These are phyloP conservation scores for Agrotis puta DNA, from an alignment of 2,888 invertebrate species.

Conservation along the genomic window DNA sequence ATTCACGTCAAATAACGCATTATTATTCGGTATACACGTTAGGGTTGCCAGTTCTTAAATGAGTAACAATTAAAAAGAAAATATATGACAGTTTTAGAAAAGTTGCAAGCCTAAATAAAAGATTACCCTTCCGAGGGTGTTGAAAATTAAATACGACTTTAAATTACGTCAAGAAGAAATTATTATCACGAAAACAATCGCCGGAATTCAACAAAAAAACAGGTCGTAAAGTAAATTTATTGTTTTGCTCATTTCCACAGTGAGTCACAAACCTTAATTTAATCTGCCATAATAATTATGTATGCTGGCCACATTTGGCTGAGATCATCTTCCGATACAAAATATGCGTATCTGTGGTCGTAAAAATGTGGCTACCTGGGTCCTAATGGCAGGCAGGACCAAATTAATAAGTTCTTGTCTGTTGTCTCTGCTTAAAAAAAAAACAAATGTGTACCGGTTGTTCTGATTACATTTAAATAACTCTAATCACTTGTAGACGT, in stretches of 20 bases:
- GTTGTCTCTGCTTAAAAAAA: conserved; percentile 32
- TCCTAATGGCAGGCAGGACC: conserved; percentile 42
- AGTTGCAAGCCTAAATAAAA: conserved; percentile 20
- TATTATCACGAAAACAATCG: conserved; percentile 26
- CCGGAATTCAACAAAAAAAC: conserved; percentile 41
- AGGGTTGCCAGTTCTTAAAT: conserved; percentile 48
- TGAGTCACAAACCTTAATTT: conserved; percentile 45
- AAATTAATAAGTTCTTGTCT: conserved; percentile 51
- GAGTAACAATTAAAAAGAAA: conserved; percentile 28
- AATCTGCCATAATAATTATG: conserved; percentile 53
- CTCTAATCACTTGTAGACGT: conserved; percentile 1
- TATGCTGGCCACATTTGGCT: conserved; percentile 50
- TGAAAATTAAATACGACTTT: conserved; percentile 25
- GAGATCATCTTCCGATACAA: conserved; percentile 62
- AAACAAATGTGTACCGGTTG: conserved; percentile 13
- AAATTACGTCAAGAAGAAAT: conserved; percentile 25
- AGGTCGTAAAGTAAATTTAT: conserved; percentile 52
- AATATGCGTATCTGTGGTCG: conserved; percentile 45
- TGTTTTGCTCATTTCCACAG: conserved; percentile 46
- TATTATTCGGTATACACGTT: conserved; percentile 61
- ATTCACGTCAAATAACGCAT: conserved; percentile 82
- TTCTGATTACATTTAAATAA: conserved; percentile 38
- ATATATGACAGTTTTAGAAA: conserved; percentile 23
- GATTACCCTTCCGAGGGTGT: conserved; percentile 13
- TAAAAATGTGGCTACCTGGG: conserved; percentile 61